phyloP scores from a whole-genome alignment of 2,113 vertebrate genomes.

The Oriolus oriolus region DNA sequence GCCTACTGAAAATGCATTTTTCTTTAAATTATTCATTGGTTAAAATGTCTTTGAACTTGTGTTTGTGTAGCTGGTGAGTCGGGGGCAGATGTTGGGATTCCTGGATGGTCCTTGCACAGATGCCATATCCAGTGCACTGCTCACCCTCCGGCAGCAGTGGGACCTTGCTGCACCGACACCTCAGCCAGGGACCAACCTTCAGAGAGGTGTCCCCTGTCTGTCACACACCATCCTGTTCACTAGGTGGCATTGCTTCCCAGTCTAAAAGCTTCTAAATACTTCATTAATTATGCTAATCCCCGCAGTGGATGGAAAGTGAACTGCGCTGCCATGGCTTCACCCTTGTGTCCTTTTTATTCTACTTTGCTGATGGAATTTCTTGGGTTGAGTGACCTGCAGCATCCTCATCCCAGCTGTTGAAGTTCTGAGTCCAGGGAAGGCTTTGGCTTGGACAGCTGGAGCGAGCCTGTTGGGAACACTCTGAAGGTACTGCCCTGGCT shows the following conservation, averaged over 20 bases:
- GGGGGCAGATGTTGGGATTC: not conserved
- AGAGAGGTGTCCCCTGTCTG: not conserved
- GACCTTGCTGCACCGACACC: not conserved
- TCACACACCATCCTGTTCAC: not conserved
- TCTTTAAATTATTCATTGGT: constrained; percentile 51
- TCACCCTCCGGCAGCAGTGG: not conserved
- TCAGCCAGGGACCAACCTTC: not conserved
- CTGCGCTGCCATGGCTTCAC: not conserved
- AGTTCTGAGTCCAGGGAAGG: not conserved
- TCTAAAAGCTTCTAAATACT: not conserved
- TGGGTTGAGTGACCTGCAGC: not conserved
- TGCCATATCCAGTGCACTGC: fast-evolving
- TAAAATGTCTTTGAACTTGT: constrained; percentile 46
- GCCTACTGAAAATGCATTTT: constrained; percentile 41
- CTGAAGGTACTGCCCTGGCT: not conserved
- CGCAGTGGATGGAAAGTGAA: not conserved
- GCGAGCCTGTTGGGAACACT: not conserved
- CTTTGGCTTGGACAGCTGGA: not conserved
- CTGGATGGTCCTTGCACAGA: not conserved
- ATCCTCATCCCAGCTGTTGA: not conserved
- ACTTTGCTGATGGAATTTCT: not conserved
- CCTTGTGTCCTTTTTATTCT: not conserved
- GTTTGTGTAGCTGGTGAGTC: constrained; percentile 11
- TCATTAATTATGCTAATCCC: constrained; percentile 23
- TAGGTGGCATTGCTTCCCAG: constrained; percentile 56